These are phyloP conservation scores for Oreonectes daqikongensis DNA, from an alignment of 2,797 vertebrate species.

Conservation along the genomic window DNA sequence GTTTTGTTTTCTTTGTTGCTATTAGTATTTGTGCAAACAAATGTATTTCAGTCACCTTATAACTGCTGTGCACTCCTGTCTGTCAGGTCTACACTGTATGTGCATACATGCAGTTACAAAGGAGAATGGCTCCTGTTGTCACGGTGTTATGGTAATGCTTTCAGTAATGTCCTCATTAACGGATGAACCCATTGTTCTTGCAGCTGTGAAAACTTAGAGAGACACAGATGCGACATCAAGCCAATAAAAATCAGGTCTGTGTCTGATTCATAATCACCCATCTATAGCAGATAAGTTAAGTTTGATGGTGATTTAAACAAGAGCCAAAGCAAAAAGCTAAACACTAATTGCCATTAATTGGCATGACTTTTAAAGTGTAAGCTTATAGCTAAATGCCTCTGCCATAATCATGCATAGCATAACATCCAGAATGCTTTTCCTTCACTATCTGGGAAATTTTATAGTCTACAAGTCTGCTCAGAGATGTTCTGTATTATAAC, in stretches of 20 bases:
- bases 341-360: constrained; percentile 12
- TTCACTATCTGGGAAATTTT: too few species aligned
- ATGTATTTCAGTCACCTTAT: neutral
- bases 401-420: neutral
- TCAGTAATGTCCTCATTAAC: neutral
- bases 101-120: constrained; percentile 1
- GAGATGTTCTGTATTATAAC: too few species aligned
- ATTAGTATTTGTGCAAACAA: neutral
- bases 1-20: constrained; percentile 3
- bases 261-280: constrained; percentile 24
- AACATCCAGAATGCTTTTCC: neutral
- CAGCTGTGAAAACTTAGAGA: neutral
- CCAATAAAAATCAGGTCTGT: neutral
- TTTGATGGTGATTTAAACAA: constrained; percentile 18
- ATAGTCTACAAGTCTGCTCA: neutral
- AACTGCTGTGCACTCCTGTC: neutral
- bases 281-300: constrained; percentile 12
- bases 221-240: neutral
- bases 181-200: neutral
- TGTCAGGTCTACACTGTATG: neutral
- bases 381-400: neutral
- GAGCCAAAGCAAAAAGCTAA: constrained; percentile 4
- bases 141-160: neutral
- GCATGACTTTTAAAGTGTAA: neutral
- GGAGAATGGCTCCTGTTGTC: neutral